Evolutionary conservation across 2,888 invertebrate species (phyloP).

Genomic region (Cyclophora albipunctata): DNA sequence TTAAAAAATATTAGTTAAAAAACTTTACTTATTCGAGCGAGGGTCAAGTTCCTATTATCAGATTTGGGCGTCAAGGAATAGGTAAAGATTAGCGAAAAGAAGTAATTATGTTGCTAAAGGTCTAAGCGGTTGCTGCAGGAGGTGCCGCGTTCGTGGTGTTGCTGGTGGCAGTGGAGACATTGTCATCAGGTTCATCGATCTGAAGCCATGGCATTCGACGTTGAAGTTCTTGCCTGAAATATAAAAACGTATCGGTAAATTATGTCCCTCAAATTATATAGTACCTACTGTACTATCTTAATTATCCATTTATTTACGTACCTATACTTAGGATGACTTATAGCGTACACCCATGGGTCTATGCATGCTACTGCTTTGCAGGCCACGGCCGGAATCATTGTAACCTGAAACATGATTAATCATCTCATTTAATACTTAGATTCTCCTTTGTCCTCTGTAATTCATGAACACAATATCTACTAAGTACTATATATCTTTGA

Average conservation of each 20-base stretch:
- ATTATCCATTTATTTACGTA: conserved; percentile 26
- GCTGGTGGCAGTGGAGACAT: conserved; percentile 73
- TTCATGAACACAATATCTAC: too few species aligned
- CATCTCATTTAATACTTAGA: too few species aligned
- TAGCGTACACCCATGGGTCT: conserved; percentile 93
- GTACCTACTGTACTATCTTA: too few species aligned
- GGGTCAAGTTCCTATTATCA: too few species aligned
- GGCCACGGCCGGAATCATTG: conserved; percentile 90
- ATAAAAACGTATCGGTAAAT: neutral
- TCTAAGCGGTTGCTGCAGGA: conserved; percentile 40
- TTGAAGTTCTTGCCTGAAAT: conserved; percentile 82
- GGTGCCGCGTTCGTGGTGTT: conserved; percentile 53
- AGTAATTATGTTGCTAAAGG: too few species aligned
- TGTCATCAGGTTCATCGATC: conserved; percentile 79
- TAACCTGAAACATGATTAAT: conserved; percentile 58
- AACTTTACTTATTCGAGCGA: too few species aligned
- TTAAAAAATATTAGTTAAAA: too few species aligned
- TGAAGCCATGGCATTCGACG: conserved; percentile 87
- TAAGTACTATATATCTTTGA: too few species aligned
- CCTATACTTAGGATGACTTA: conserved; percentile 93
- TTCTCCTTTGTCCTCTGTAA: too few species aligned
- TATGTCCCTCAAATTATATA: too few species aligned
- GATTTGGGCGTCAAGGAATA: too few species aligned
- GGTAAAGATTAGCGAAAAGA: too few species aligned
- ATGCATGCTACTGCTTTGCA: conserved; percentile 93